Evolutionary conservation across 1,140 invertebrate genomes (phyloP), one percentile per base, ranked within the genome.

Genomic region (Belonocnema kinseyi): DNA sequence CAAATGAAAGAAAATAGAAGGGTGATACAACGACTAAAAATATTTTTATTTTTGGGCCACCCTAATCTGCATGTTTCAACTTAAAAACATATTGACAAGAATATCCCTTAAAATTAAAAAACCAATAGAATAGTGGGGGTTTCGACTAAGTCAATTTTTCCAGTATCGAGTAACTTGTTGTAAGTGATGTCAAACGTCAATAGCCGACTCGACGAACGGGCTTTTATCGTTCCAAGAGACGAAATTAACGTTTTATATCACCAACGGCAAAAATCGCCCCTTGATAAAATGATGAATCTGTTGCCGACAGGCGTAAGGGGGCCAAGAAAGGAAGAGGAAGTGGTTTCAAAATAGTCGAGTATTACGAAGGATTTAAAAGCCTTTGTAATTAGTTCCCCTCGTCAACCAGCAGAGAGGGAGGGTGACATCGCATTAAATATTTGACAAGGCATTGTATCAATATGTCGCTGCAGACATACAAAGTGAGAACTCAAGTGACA

Each of bases 281-380:
- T n/a, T 21, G 26, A 46, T 66, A 46, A 66, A 40, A 66, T 66
- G 61, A 40, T 33, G 16, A 66, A 66, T 66, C 61, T 66, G 61
- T 13, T 33, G 13, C 33, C 61, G 61, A 40, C 61, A 66, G 61
- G n/a, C 53, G 21, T 26, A n/a, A 70, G 70, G 58, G 17, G 76
- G 46, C 40, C 54, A 70, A 72, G 70, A 75, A 75, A 74, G 77
- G 33, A 56, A 71, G 52, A n/a, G 74, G 71, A 58, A 72, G 71
- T n/a, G 10, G 46, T 66, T 26, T n/a, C 61, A 66, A 66, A 66
- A 66, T 66, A 66, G 26, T 66, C 61, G 61, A 33, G 16, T 40
- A 66, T 40, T 66, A 26, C 11, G 14, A 66, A 66, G 26, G 33
- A 66, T 66, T 40, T 66, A 66, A 66, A 66, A 66, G 61, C 26